phyloP scores from a whole-genome alignment of 2,113 vertebrate genomes.

The Tragelaphus scriptus region DNA sequence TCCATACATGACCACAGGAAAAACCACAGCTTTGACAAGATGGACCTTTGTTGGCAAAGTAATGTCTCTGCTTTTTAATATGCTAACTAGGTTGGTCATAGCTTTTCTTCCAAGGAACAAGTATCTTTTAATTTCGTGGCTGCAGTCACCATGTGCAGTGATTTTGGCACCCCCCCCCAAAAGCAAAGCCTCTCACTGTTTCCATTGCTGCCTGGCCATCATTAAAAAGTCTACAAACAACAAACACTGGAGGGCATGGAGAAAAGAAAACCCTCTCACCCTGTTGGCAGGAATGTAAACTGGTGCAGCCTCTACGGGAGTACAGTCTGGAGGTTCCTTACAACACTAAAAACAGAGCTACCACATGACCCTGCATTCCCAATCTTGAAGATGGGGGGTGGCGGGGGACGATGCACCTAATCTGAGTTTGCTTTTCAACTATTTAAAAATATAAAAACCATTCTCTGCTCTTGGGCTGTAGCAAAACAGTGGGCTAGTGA shows the following conservation, averaged over 20 bases:
- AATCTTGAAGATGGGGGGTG: too few species aligned
- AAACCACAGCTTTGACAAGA: background rate
- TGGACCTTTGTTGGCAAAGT: background rate
- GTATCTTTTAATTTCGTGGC: background rate
- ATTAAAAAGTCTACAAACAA: background rate
- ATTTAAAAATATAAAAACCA: background rate
- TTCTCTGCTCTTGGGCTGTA: background rate
- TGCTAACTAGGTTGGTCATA: background rate
- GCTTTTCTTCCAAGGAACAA: background rate
- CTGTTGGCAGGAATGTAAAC: background rate
- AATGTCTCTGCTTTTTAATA: background rate
- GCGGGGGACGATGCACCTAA: background rate
- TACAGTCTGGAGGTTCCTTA: too few species aligned
- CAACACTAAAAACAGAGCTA: too few species aligned
- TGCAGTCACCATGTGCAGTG: background rate
- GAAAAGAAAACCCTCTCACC: background rate
- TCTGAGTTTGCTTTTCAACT: background rate
- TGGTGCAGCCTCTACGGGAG: background rate
- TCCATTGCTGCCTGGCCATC: background rate
- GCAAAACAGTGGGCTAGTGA: background rate
- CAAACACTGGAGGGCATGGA: background rate
- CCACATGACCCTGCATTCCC: too few species aligned
- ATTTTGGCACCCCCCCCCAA: background rate
- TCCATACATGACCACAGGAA: background rate
- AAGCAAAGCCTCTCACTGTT: background rate